Percentiles rank a stretch among this genome's conserved stretches.
Evolutionary conservation across 2,797 vertebrate genomes (phyloP).

Genomic region (Cottoperca gobio): DNA sequence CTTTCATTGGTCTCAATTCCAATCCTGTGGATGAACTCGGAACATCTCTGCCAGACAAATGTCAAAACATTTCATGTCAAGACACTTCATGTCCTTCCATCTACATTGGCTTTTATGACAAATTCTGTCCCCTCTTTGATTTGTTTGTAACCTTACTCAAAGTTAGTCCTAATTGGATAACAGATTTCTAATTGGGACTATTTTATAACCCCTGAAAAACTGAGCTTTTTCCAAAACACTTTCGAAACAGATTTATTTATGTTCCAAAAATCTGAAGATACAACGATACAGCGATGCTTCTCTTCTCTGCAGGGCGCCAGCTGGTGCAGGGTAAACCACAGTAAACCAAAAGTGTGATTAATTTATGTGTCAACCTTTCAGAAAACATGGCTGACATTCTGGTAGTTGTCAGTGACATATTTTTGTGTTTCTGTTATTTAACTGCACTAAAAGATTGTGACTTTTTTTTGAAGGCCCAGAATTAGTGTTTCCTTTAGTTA

Average conservation of each 20-base stretch:
- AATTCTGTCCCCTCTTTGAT: not conserved
- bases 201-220: not conserved
- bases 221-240: too few species aligned
- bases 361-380: not conserved
- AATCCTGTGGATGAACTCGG: not conserved
- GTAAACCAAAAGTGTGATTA: not conserved
- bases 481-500: not conserved
- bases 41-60: not conserved
- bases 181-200: not conserved
- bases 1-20: not conserved
- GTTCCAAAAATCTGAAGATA: too few species aligned
- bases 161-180: not conserved
- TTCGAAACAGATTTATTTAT: too few species aligned
- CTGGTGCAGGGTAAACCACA: too few species aligned
- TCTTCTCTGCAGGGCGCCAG: too few species aligned
- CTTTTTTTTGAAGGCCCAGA: not conserved
- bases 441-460: not conserved
- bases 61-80: not conserved
- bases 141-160: not conserved
- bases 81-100: not conserved
- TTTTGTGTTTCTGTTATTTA: constrained; percentile 4
- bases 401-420: not conserved
- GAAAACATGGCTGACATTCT: not conserved
- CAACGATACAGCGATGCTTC: too few species aligned
- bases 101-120: not conserved